Evolutionary conservation across 37 sponge, comb jelly and placozoan genomes (phyloP).

Genomic region (Petrosia ficiformis): DNA sequence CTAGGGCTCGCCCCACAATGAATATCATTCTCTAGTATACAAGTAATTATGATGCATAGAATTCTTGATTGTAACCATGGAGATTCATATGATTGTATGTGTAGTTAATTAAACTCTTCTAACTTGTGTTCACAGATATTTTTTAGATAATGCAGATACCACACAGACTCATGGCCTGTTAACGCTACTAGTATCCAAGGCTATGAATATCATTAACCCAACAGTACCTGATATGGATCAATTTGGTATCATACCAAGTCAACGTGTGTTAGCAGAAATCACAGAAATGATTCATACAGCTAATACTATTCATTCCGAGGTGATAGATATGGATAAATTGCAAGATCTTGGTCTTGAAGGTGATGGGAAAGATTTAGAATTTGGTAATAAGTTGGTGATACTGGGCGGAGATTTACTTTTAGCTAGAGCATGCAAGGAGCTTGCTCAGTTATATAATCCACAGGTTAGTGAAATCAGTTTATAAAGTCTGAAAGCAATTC

Average conservation of each 20-base stretch:
- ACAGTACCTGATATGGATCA: neutral
- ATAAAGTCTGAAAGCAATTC: neutral
- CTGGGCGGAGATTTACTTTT: constrained; percentile 52
- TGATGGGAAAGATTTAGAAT: constrained; percentile 14
- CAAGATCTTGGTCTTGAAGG: neutral
- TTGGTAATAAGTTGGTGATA: constrained; percentile 48
- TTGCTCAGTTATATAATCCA: constrained; percentile 35
- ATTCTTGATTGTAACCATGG: too few relatives aligned
- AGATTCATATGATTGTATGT: too few relatives aligned
- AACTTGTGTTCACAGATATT: too few relatives aligned
- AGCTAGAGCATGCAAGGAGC: constrained; percentile 38
- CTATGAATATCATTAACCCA: constrained; percentile 1
- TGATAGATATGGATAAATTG: constrained; percentile 11
- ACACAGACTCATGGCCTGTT: constrained; percentile 25
- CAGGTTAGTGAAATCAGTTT: constrained; percentile 25
- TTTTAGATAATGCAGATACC: too few relatives aligned
- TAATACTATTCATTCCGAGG: constrained; percentile 21
- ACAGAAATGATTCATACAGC: constrained; percentile 42
- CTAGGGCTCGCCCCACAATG: too few relatives aligned
- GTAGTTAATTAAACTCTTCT: too few relatives aligned
- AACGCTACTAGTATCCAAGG: constrained; percentile 38
- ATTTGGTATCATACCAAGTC: constrained; percentile 31
- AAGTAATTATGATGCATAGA: too few relatives aligned
- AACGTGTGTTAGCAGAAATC: constrained; percentile 48
- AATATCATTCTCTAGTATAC: too few relatives aligned